phyloP scores from a whole-genome alignment of 2,888 invertebrate species.

The Pheosia tremula region DNA sequence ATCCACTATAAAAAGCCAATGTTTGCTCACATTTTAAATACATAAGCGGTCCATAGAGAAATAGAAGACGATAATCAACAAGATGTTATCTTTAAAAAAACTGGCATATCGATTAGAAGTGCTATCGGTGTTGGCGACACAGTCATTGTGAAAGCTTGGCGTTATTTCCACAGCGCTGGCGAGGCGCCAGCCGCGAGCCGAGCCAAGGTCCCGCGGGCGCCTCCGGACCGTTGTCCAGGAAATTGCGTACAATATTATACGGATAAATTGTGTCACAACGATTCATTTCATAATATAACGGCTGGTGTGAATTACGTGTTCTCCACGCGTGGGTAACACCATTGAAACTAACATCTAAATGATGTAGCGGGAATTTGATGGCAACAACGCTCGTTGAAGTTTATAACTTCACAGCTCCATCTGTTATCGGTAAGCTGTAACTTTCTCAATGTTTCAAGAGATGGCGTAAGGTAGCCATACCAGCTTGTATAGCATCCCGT shows the following conservation, averaged over 20 bases:
- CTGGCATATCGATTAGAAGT: not conserved
- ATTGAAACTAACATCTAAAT: not conserved
- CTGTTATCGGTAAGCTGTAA: not conserved
- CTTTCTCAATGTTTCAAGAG: not conserved
- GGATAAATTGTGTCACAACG: not conserved
- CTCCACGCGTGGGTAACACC: not conserved
- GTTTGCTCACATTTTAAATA: too few species aligned
- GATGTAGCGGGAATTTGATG: not conserved
- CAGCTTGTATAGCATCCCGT: too few species aligned
- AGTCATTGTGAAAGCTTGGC: constrained; percentile 48
- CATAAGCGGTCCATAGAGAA: too few species aligned
- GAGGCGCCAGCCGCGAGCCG: constrained; percentile 44
- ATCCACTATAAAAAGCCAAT: too few species aligned
- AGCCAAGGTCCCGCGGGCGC: constrained; percentile 45
- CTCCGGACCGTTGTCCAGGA: constrained; percentile 21
- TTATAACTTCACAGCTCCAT: not conserved
- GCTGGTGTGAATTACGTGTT: not conserved
- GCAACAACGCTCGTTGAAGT: not conserved
- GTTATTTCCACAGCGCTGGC: constrained; percentile 38
- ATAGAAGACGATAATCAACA: too few species aligned
- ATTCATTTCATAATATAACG: constrained; percentile 2
- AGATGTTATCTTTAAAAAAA: too few species aligned
- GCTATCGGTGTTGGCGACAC: constrained; percentile 3
- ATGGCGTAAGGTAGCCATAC: not conserved
- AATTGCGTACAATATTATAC: constrained; percentile 13